Base-by-base conservation (phyloP, 2,113 vertebrate species). In the Sialia sialis region DNA sequence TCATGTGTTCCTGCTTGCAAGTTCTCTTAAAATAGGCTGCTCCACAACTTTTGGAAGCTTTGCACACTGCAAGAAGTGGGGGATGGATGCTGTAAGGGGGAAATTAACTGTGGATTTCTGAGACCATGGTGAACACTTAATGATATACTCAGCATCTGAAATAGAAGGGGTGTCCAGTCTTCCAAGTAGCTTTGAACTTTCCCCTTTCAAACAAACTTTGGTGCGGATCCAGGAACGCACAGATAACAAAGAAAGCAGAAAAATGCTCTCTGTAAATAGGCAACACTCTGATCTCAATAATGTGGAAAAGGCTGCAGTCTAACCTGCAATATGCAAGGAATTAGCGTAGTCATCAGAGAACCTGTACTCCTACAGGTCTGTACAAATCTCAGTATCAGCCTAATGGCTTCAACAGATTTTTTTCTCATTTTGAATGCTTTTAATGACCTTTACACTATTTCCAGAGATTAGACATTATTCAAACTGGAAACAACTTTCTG, bases 1-100 rank as follows among this genome's bases (percentile, higher is more conserved):
- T 96, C 94, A 84, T 89, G 76, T 69, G 86, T 81, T 92, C 94
- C 94, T 95, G 83, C 94, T 90, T 92, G 32, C 74, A 89, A 89
- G 62, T 89, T 90, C 77, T 83, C 93, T 89, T 89, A 90, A 93
- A 95, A 94, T 91, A 94, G 70, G 29, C 84, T 80, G 23, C 38
- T 91, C 74, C 60, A 73, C 52, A 95, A 94, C 89, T 96, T 95
- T 51, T 49, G 68, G 68, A 84, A 91, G 80, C n/a, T 74, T 73
- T 80, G n/a, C 54, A 64, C 27, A 80, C 18, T 59, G 43, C 48
- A 86, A 89, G 67, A 83, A 67, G 85, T 13, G 13, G 23, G 84
- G 34, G n/a, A 26, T 63, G 26, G 44, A 68, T 60, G 52, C 7
- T 80, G 13, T 11, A 55, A 36, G 4, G 25, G 25, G 16, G 8